Evolutionary conservation across 2,888 invertebrate genomes (phyloP), one percentile per base, ranked within the genome.

Genomic region (Nemotelus pantherinus): DNA sequence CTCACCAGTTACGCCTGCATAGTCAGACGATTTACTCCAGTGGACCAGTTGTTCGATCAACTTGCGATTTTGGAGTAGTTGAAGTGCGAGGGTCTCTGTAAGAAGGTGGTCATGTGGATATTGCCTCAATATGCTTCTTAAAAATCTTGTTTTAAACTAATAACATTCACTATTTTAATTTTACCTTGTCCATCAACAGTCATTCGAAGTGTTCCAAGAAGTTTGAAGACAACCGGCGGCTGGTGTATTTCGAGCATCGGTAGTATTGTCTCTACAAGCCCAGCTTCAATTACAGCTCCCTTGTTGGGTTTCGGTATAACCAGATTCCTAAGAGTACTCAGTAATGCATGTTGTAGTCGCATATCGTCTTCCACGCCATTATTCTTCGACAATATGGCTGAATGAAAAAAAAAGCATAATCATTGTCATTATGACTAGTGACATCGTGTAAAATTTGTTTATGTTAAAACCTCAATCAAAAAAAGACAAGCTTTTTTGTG

Each of bases 191-290:
- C 94, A 86, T 95, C 95, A 2, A 96, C 92, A 58, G 95, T 90
- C 93, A 97, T 95, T 77, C 97, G 89, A 0, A 96, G 87, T 0
- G 95, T 94, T 2, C 95, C 96, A 72, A 97, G 85, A 79, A 97
- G 88, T 86, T 96, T 96, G 84, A 95, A 96, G 3, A 95, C 93
- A 2, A 96, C 95, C 45, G 94, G 93, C 77, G 92, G 92, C 79
- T 95, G 93, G 65, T 90, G 89, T 60, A 91, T 90, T 72, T 88
- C 87, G 77, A 93, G 85, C 90, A 93, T 91, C 0, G 93, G 93
- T 83, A 94, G 88, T 77, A 94, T 89, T 2, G 93, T 92, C 78
- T 91, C 90, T 76, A 96, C 89, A 77, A 96, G 88, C 3, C 95
- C 95, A 81, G 91, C 91, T 75, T 91, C 89, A 55, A 94, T 89